These are phyloP conservation scores for Dermatemys mawii DNA, from an alignment of 2,113 vertebrate genomes.

Conservation along the genomic window DNA sequence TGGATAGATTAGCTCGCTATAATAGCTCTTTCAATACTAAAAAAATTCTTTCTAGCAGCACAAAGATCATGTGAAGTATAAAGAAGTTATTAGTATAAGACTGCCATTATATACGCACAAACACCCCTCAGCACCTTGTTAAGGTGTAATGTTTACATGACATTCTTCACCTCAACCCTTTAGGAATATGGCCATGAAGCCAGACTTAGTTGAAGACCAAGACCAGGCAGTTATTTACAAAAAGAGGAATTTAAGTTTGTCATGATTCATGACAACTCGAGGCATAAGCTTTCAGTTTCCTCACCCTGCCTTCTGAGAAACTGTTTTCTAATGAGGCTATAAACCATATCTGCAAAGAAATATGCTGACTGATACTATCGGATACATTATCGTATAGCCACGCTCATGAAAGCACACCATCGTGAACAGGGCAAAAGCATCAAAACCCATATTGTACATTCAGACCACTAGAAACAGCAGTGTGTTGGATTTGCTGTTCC, in stretches of 20 bases:
- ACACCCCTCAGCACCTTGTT: background rate
- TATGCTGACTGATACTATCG: slow-evolving; percentile 27
- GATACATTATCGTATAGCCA: slow-evolving; percentile 19
- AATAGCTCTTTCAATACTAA: background rate
- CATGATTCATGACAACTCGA: background rate
- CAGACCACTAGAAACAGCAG: background rate
- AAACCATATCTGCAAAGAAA: background rate
- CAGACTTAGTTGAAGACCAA: background rate
- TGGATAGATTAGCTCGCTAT: background rate
- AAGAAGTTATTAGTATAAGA: background rate
- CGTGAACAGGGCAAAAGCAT: slow-evolving; percentile 18
- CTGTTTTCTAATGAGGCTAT: background rate
- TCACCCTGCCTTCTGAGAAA: background rate
- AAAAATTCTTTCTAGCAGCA: background rate
- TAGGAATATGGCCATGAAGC: background rate
- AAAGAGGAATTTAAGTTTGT: background rate
- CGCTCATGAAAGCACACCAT: slow-evolving; percentile 50
- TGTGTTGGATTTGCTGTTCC: background rate
- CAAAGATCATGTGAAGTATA: background rate
- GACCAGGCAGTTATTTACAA: background rate
- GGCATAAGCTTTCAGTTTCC: background rate
- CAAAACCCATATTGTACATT: background rate
- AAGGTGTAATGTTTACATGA: background rate
- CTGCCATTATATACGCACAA: slow-evolving; percentile 5
- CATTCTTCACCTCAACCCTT: background rate